Percentiles rank a stretch among this genome's conserved stretches.
Conservation (phyloP, 2,113 vertebrate genomes). For the Myocastor coypus region DNA sequence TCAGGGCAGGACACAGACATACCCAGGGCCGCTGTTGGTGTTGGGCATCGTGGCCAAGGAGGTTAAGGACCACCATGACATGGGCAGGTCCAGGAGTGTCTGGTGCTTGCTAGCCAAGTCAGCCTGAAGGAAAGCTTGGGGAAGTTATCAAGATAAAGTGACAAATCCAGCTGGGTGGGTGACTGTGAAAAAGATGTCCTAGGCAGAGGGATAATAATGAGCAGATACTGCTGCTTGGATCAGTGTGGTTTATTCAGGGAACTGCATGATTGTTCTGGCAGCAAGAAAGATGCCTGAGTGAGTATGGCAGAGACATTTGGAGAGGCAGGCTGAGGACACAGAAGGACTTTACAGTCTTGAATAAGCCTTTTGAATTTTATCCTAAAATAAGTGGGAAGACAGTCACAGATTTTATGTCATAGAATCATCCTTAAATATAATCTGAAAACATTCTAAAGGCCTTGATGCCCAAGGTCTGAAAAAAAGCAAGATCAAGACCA, state of each 20-base stretch:
- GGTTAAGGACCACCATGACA: neutral
- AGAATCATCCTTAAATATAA: constrained; percentile 4
- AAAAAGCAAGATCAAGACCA: constrained; percentile 19
- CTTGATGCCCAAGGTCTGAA: neutral
- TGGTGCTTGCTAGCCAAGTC: neutral
- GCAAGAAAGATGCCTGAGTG: neutral
- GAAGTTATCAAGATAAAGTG: neutral
- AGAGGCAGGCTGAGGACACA: neutral
- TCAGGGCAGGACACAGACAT: neutral
- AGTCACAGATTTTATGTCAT: neutral
- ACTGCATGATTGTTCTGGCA: neutral
- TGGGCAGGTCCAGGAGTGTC: neutral
- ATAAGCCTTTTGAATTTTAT: neutral
- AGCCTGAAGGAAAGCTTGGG: neutral
- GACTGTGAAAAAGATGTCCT: neutral
- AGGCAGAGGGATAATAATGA: neutral
- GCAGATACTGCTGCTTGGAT: neutral
- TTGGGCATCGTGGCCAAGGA: neutral
- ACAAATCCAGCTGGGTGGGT: neutral
- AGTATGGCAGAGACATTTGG: neutral
- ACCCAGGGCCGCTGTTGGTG: neutral
- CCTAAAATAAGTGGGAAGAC: neutral
- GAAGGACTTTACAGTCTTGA: neutral
- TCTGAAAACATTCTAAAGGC: constrained; percentile 1
- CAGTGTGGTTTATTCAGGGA: constrained; percentile 31